Conservation (phyloP, 2,113 vertebrate species). For the Perca fluviatilis region DNA sequence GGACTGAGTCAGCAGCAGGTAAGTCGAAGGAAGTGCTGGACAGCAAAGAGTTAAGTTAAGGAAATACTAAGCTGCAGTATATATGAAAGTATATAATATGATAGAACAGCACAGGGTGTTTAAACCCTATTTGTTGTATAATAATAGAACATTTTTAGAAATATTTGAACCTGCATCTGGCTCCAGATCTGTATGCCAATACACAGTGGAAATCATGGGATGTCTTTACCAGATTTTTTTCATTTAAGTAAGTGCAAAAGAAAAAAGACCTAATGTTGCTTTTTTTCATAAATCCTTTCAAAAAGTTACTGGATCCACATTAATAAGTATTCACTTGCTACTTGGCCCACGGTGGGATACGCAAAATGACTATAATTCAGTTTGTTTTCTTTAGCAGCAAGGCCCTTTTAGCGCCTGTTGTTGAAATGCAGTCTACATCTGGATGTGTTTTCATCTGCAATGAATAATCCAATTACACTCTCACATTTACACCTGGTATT, state of each 20-base stretch:
- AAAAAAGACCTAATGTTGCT: too few species aligned
- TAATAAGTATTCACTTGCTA: too few species aligned
- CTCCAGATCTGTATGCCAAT: neutral
- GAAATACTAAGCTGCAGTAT: neutral
- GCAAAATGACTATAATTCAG: neutral
- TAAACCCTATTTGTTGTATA: neutral
- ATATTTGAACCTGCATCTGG: neutral
- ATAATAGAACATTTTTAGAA: neutral
- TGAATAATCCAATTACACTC: neutral
- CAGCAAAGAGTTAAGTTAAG: too few species aligned
- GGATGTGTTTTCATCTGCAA: conserved; percentile 1
- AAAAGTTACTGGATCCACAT: too few species aligned
- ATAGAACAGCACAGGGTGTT: neutral
- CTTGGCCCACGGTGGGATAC: too few species aligned
- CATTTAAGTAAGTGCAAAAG: neutral
- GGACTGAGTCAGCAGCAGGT: conserved; percentile 88
- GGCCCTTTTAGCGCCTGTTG: neutral
- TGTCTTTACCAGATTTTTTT: too few species aligned
- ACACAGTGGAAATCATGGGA: neutral
- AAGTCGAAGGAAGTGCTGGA: conserved; percentile 61
- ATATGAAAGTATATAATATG: neutral
- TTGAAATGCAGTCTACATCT: conserved; percentile 4
- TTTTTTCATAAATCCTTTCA: too few species aligned
- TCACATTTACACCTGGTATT: conserved; percentile 13
- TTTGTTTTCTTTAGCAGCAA: neutral